Evolutionary conservation across 2,888 invertebrate genomes (phyloP).

Genomic region (Trimorus sp.): DNA sequence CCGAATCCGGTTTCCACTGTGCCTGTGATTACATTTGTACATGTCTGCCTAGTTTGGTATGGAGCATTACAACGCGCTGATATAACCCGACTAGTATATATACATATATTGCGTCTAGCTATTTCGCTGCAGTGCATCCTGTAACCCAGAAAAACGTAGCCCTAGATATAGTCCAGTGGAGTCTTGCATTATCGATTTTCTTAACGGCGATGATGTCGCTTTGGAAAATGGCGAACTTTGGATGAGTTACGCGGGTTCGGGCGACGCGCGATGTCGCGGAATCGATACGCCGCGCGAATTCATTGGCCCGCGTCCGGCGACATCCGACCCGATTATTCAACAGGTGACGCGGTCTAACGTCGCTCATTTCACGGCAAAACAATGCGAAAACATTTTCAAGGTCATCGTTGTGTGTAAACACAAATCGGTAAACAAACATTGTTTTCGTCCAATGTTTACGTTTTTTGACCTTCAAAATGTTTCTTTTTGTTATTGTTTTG

Average conservation of each 20-base stretch:
- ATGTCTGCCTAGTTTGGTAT: not conserved
- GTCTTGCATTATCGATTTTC: conserved; percentile 47
- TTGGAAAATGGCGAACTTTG: conserved; percentile 38
- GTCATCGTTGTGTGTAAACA: not conserved
- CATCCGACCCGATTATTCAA: conserved; percentile 23
- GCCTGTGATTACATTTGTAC: too few relatives aligned
- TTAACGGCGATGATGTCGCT: conserved; percentile 35
- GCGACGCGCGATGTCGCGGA: conserved; percentile 31
- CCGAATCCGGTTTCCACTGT: too few relatives aligned
- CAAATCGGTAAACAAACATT: not conserved
- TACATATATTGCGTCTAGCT: conserved; percentile 32
- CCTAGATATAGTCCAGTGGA: conserved; percentile 28
- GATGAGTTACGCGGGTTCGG: conserved; percentile 11
- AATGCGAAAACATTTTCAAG: not conserved
- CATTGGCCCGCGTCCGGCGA: too few relatives aligned
- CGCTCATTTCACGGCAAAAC: conserved; percentile 5
- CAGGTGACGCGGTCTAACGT: conserved; percentile 26
- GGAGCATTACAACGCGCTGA: not conserved
- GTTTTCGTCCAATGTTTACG: too few relatives aligned
- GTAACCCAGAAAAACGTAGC: conserved; percentile 60
- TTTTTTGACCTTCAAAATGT: too few relatives aligned
- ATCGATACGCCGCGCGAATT: conserved; percentile 11
- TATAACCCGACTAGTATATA: not conserved
- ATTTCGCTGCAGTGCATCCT: conserved; percentile 56
- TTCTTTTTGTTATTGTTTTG: too few relatives aligned